These are phyloP conservation scores for Philypnodon macrostomus DNA, from an alignment of 2,797 vertebrate genomes.

Conservation along the genomic window DNA sequence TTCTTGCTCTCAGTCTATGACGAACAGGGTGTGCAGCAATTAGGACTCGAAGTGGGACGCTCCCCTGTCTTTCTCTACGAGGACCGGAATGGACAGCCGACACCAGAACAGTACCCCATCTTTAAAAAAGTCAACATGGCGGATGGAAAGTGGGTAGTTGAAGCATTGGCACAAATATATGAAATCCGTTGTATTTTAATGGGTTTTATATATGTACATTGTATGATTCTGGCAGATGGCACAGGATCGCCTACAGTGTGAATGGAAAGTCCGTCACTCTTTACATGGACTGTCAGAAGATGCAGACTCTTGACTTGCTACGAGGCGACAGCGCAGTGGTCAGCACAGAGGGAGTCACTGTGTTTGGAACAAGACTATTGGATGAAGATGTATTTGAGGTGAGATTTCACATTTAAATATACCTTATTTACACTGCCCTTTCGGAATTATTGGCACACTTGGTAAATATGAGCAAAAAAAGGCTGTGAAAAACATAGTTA, in stretches of 20 bases:
- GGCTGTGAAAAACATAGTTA: too few species aligned
- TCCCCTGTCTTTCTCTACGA: slow-evolving; percentile 84
- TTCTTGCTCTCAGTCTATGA: slow-evolving; percentile 87
- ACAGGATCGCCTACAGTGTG: slow-evolving; percentile 85
- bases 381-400: slow-evolving; percentile 89
- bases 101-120: slow-evolving; percentile 78
- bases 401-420: too few species aligned
- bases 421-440: too few species aligned
- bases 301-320: slow-evolving; percentile 71
- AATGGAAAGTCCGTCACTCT: slow-evolving; percentile 77
- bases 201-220: background rate
- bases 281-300: slow-evolving; percentile 81
- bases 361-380: slow-evolving; percentile 82
- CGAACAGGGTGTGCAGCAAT: slow-evolving; percentile 80
- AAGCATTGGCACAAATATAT: background rate
- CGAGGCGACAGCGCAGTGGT: slow-evolving; percentile 72
- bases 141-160: slow-evolving; percentile 85
- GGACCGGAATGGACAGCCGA: slow-evolving; percentile 79
- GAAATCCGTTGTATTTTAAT: background rate
- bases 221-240: slow-evolving; percentile 81
- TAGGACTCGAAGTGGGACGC: slow-evolving; percentile 84
- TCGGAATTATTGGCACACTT: too few species aligned
- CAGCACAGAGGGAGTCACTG: slow-evolving; percentile 80
- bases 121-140: slow-evolving; percentile 83
- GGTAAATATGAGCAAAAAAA: too few species aligned